These are phyloP conservation scores for Prunella strophiata DNA, from an alignment of 2,797 vertebrate genomes.

Conservation along the genomic window DNA sequence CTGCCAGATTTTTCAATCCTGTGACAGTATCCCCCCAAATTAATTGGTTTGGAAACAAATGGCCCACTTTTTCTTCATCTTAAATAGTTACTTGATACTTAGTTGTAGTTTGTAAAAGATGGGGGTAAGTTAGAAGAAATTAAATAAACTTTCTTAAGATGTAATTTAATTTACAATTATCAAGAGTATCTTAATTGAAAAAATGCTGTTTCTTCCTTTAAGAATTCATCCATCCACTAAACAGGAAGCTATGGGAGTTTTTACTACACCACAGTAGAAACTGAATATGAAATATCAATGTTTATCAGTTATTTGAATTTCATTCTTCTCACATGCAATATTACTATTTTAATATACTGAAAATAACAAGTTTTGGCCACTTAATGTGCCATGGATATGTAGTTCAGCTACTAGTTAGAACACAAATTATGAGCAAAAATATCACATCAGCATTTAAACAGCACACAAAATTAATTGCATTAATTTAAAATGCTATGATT, in stretches of 20 bases:
- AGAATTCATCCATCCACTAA: background rate
- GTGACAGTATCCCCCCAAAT: background rate
- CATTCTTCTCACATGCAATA: background rate
- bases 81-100: background rate
- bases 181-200: background rate
- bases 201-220: background rate
- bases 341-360: slow-evolving; percentile 17
- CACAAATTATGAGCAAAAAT: background rate
- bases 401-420: background rate
- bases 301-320: background rate
- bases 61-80: background rate
- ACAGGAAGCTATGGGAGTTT: background rate
- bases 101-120: background rate
- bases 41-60: background rate
- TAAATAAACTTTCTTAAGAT: background rate
- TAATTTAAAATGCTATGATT: slow-evolving; percentile 7
- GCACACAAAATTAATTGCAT: background rate
- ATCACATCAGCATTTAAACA: slow-evolving; percentile 8
- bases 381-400: background rate
- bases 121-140: background rate
- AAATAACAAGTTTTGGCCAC: background rate
- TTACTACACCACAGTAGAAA: background rate
- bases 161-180: background rate
- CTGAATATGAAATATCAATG: background rate
- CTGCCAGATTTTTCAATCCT: background rate